These are phyloP conservation scores for Chloropsis cyanopogon DNA, from an alignment of 2,113 vertebrate species.

Conservation along the genomic window DNA sequence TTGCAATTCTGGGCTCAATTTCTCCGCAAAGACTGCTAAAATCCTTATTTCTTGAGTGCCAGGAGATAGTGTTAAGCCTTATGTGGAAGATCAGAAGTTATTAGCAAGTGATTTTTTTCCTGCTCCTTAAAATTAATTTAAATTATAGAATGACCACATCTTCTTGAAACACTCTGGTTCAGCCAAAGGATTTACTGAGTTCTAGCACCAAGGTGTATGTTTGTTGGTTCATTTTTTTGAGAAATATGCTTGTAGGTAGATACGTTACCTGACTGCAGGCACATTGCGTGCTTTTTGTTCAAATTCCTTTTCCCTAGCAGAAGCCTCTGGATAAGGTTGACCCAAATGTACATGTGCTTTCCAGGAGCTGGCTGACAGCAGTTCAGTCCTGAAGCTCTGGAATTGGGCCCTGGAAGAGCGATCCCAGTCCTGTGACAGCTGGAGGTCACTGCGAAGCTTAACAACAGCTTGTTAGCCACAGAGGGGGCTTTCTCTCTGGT, in stretches of 20 bases:
- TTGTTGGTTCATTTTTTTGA: not conserved
- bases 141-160: constrained; percentile 20
- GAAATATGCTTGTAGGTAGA: not conserved
- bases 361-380: not conserved
- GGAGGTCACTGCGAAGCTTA: not conserved
- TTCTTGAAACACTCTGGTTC: constrained; percentile 22
- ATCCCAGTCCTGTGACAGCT: not conserved
- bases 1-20: not conserved
- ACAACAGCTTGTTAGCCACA: not conserved
- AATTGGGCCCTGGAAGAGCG: not conserved
- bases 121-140: not conserved
- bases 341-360: not conserved
- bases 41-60: constrained; percentile 15
- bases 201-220: constrained; percentile 5
- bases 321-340: not conserved
- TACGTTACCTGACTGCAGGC: not conserved
- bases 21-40: not conserved
- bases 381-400: not conserved
- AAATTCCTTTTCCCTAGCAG: not conserved
- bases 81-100: not conserved
- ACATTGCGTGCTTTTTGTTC: constrained; percentile 21
- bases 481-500: not conserved
- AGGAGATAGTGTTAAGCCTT: not conserved
- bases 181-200: not conserved
- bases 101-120: not conserved